phyloP scores from a whole-genome alignment of 2,888 invertebrate species.

The Orthosia gracilis region DNA sequence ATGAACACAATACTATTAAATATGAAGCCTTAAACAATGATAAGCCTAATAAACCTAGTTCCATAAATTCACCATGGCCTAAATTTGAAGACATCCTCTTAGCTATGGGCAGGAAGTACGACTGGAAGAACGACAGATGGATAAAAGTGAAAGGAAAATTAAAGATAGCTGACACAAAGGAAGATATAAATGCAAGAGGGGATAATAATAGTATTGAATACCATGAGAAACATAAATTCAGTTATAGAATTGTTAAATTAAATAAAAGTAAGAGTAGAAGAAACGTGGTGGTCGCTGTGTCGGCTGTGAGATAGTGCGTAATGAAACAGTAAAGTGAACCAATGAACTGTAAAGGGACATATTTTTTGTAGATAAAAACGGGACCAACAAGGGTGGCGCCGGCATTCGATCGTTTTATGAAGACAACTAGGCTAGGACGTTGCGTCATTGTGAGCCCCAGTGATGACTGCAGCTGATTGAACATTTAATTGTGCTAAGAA shows the following conservation, averaged over 20 bases:
- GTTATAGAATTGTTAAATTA: conserved; percentile 85
- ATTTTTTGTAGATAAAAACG: conserved; percentile 80
- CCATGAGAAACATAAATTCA: conserved; percentile 86
- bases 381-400: conserved; percentile 84
- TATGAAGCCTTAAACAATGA: conserved; percentile 49
- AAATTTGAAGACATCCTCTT: conserved; percentile 86
- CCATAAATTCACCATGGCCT: conserved; percentile 77
- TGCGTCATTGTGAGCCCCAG: conserved; percentile 61
- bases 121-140: conserved; percentile 89
- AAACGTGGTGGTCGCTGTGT: conserved; percentile 87
- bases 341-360: conserved; percentile 67
- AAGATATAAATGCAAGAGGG: conserved; percentile 53
- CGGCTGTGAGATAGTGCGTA: conserved; percentile 85
- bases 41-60: conserved; percentile 41
- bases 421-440: conserved; percentile 62
- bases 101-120: conserved; percentile 85
- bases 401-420: conserved; percentile 66
- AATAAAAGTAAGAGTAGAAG: conserved; percentile 86
- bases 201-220: conserved; percentile 72
- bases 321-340: conserved; percentile 47
- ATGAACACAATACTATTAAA: conserved; percentile 35
- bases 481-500: conserved; percentile 47
- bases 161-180: conserved; percentile 61
- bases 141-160: conserved; percentile 85
- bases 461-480: conserved; percentile 57